Base-by-base conservation (phyloP, 2,888 invertebrate species). In the Heliothis peltigera region DNA sequence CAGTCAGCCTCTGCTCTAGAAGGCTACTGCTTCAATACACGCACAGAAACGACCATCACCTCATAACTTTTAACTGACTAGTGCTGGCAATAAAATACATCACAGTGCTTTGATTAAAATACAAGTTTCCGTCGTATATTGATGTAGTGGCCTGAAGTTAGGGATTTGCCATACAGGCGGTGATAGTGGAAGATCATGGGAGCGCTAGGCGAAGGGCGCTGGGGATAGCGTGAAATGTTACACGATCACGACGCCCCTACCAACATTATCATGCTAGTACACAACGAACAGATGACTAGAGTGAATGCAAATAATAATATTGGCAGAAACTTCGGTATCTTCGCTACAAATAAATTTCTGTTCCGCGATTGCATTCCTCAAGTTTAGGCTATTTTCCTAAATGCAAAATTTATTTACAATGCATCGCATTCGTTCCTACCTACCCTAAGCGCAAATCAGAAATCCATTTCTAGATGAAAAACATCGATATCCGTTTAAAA, bases 131-230 rank as follows among this genome's bases (percentile, higher is more conserved):
- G 79, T 81, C 83, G 87, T 87, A 80, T 83, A 89, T 87, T 85
- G 72, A 85, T 91, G 83, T 84, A 89, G 89, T 84, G 85, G 77
- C 79, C 85, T 71, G 76, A 78, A 84, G 83, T 76, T 79, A 85
- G 86, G 89, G 89, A 75, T 85, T 87, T 86, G 91, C 93, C 93
- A 79, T 90, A 87, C 70, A 83, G 92, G 92, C 90, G 80, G 88
- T 91, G 91, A 88, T 87, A 90, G 88, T 92, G 91, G 92, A 92
- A 93, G 92, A 93, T 91, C 90, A 87, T 89, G 90, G 87, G 89
- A 88, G 91, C 91, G 91, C 92, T 86, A 91, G 89, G 89, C 89
- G 86, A 91, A 90, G 90, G 89, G 91, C 92, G 92, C 91, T 84
- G 78, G 86, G 89, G 83, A 83, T 77, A 89, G 88, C 86, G 84